These are phyloP conservation scores for Sebastes taczanowskii DNA, from an alignment of 2,797 vertebrate genomes.

Conservation along the genomic window DNA sequence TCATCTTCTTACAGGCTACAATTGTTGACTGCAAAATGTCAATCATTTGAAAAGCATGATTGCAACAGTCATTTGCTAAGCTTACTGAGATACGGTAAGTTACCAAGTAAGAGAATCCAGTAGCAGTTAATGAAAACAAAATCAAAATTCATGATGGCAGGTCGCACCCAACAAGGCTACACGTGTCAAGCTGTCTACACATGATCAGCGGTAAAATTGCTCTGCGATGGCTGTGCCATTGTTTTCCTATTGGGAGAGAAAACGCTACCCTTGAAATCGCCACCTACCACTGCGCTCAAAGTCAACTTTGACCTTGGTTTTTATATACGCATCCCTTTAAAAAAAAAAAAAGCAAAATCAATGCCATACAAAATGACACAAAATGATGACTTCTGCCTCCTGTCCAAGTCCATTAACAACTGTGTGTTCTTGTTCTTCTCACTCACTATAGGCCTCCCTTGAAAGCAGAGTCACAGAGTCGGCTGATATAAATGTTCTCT, in stretches of 20 bases:
- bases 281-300: rapidly evolving
- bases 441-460: neutral
- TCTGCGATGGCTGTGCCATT: neutral
- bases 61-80: neutral
- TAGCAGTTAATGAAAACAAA: neutral
- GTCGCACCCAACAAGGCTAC: neutral
- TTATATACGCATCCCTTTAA: too few relatives aligned
- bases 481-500: constrained; percentile 29
- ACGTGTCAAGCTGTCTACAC: too few relatives aligned
- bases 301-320: too few relatives aligned
- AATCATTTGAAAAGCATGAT: neutral
- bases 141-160: neutral
- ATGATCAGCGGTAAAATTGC: neutral
- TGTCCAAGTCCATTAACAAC: neutral
- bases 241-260: too few relatives aligned
- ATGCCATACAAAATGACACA: neutral
- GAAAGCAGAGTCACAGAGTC: constrained; percentile 1
- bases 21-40: neutral
- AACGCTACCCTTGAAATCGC: too few relatives aligned
- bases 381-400: neutral
- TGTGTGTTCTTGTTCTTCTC: neutral
- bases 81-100: neutral
- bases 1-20: too few relatives aligned
- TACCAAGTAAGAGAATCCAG: neutral
- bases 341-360: neutral